A percentile compares a stretch with the other conserved stretches of the same genome.
phyloP scores from a whole-genome alignment of 2,888 invertebrate genomes.

The Sinopyrophorus schimmeli region DNA sequence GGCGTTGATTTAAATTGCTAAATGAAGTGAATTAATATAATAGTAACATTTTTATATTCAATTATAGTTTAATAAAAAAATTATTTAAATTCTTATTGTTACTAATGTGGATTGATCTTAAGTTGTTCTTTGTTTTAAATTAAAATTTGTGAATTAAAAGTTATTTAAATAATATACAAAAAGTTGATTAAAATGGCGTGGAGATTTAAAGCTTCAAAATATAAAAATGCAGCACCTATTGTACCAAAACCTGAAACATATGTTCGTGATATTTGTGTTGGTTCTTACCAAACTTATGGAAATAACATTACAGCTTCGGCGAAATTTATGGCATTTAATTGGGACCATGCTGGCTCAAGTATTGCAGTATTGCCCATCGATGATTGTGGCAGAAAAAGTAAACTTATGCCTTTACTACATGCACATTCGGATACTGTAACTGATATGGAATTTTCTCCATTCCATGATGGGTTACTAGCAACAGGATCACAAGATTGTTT shows the following conservation, averaged over 20 bases:
- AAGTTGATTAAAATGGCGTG: slow-evolving; percentile 70
- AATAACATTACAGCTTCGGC: slow-evolving; percentile 94
- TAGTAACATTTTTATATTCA: too few relatives aligned
- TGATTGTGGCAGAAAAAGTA: slow-evolving; percentile 86
- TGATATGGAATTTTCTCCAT: slow-evolving; percentile 94
- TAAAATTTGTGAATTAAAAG: not conserved
- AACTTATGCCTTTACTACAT: slow-evolving; percentile 83
- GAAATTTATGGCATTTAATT: slow-evolving; percentile 93
- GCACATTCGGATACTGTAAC: slow-evolving; percentile 90
- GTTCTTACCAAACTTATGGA: slow-evolving; percentile 91
- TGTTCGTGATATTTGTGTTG: slow-evolving; percentile 85
- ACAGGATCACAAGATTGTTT: slow-evolving; percentile 89
- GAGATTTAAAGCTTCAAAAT: slow-evolving; percentile 97
- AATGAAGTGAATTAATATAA: slow-evolving; percentile 3
- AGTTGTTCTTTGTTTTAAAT: too few relatives aligned
- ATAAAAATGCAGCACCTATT: slow-evolving; percentile 96
- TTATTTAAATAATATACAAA: not conserved
- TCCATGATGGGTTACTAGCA: slow-evolving; percentile 88
- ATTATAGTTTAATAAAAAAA: too few relatives aligned
- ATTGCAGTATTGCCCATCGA: slow-evolving; percentile 86
- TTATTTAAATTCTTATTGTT: too few relatives aligned
- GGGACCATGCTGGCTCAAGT: slow-evolving; percentile 90
- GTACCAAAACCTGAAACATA: slow-evolving; percentile 93
- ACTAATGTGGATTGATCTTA: too few relatives aligned
- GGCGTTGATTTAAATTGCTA: slow-evolving; percentile 17